Base-by-base conservation (phyloP, 2,797 vertebrate genomes). In the Enteromius fasciolatus region DNA sequence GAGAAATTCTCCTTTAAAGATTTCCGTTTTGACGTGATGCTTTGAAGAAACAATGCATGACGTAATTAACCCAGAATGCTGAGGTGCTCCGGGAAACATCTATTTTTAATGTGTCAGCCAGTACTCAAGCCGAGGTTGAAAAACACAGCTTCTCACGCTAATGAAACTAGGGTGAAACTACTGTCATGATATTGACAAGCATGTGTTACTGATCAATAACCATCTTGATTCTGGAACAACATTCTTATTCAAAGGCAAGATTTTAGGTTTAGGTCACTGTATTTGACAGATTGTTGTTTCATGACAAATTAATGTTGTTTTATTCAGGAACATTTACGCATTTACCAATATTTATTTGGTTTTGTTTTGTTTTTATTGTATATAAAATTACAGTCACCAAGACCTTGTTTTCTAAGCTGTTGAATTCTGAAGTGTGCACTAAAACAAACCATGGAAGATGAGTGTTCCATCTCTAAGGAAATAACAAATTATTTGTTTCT, bases 31-130 rank as follows among this genome's bases (percentile, higher is more conserved):
- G 28, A 70, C 18, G 15, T 73, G 39, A n/a, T 82, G 39, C 87
- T 87, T 86, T 86, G 84, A 83, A 81, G 67, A 25, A 75, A 82
- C n/a, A 63, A 41, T 59, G 31, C 17, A 79, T 81, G 75, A 84
- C 78, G 82, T 84, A 82, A 88, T 83, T 87, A 86, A 80, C 79
- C 67, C 61, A 76, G 64, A 79, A 63, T 54, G 50, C 66, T 64
- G 75, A 76, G 36, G 80, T 41, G 76, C 31, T 67, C 54, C 46
- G 17, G 48, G 50, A 68, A 78, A 74, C 80, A 87, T 85, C 75
- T 81, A 76, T 81, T 82, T 84, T 88, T 85, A 70, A 81, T 70
- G 75, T 67, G 78, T 85, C 77, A 78, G 31, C 68, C 67, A 78
- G 52, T 12, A 54, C 44, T 79, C 25, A 54, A 20, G 31, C 14